Evolutionary conservation across 2,113 vertebrate genomes (phyloP), one percentile per base, ranked within the genome.

Genomic region (Tyrannus savana): DNA sequence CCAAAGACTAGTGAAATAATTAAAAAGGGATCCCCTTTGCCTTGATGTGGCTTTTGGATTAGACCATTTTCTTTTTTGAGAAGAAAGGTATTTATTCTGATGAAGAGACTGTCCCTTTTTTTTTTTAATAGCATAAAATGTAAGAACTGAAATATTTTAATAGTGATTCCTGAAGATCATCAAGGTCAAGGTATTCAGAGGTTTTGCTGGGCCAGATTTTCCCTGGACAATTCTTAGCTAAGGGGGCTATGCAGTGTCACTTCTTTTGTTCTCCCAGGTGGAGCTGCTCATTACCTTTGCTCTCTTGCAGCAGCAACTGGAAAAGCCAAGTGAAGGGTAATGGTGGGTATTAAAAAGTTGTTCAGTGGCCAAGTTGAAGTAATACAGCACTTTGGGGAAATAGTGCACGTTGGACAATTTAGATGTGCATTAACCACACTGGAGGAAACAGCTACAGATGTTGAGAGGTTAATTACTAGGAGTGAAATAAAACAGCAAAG

Each of bases 381-480:
- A 72, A 69, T 52, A 52, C 9, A 68, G 7, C 23, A 28, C 66
- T 85, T 66, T 59, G 56, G 72, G 63, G 50, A 75, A 84, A 71
- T 7, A 15, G 14, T 42, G 30, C 49, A 19, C 21, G 37, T 90
- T 89, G 82, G 55, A 62, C 67, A 52, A 42, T 89, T 91, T 2
- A 50, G 19, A 46, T 53, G 41, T 46, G 14, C n/a, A 39, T 93
- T 93, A 90, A 30, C 39, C 35, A 66, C 55, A 46, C 24, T 62
- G 59, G 63, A 95, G 50, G 73, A 93, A 90, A 67, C 30, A 62
- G 25, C 55, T 79, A 74, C 76, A 90, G 49, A 84, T 90, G 91
- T 80, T 83, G 87, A 64, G 39, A 96, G 64, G 87, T 95, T 97
- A 96, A 96, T 95, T 93, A 84, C 39, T 73, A 14, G 12, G 37